phyloP scores from a whole-genome alignment of 1,140 invertebrate species.

The Adoxophyes honmai region DNA sequence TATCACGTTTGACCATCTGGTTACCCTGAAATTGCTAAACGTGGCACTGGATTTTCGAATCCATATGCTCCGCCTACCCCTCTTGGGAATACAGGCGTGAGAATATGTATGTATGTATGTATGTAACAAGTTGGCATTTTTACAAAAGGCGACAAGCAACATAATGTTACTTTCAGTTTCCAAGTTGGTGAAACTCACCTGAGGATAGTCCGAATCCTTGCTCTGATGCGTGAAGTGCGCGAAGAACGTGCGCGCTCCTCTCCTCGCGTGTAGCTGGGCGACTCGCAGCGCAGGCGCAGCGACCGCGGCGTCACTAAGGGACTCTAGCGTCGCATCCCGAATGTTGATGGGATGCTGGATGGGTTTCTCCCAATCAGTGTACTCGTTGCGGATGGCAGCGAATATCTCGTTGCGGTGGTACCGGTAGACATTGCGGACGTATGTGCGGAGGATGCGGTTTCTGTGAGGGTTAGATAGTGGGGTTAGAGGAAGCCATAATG shows the following conservation, averaged over 20 bases:
- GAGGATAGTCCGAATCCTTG: constrained; percentile 84
- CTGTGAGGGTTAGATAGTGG: constrained; percentile 36
- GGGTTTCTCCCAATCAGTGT: constrained; percentile 94
- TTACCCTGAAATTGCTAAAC: no score
- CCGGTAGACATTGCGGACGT: constrained; percentile 90
- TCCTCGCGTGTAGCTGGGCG: constrained; percentile 83
- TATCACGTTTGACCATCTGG: no score
- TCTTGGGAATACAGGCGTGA: no score
- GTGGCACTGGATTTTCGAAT: no score
- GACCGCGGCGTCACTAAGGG: constrained; percentile 90
- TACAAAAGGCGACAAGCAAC: no score
- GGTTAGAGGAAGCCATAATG: neutral
- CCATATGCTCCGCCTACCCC: no score
- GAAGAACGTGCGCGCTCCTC: constrained; percentile 85
- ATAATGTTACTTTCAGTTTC: no score
- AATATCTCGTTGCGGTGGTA: constrained; percentile 96
- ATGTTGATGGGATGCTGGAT: constrained; percentile 89
- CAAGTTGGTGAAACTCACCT: no score
- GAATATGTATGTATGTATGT: no score
- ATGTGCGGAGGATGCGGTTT: constrained; percentile 86
- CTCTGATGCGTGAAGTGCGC: constrained; percentile 91
- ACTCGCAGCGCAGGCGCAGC: constrained; percentile 84
- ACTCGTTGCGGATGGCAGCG: constrained; percentile 93
- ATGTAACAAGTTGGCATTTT: no score
- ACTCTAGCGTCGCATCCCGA: constrained; percentile 91